phyloP scores from a whole-genome alignment of 2,113 vertebrate species.

The Protomyctophum bolini region DNA sequence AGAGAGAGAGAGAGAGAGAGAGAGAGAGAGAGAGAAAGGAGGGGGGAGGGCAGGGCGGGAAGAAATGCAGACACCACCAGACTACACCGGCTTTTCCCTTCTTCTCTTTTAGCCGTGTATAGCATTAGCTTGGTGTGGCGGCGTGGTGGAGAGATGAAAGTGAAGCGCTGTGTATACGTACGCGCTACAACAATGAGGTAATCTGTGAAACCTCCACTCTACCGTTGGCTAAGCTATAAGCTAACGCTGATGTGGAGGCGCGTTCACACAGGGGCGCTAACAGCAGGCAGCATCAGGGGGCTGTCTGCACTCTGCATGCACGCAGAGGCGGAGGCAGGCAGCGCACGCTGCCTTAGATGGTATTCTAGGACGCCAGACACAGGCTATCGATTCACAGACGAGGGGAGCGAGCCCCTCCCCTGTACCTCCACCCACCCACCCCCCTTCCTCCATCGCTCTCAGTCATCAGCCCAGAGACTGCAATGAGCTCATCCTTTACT shows the following conservation, averaged over 20 bases:
- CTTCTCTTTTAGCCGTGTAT: conserved; percentile 17
- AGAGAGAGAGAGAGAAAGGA: conserved; percentile 23
- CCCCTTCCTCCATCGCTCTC: conserved; percentile 37
- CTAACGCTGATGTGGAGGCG: background rate
- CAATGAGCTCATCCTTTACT: conserved; percentile 75
- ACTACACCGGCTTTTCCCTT: conserved; percentile 40
- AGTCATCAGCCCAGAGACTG: conserved; percentile 72
- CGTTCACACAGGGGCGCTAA: background rate
- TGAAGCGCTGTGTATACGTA: background rate
- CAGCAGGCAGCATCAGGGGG: background rate
- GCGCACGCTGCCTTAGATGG: conserved; percentile 30
- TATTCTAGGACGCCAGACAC: conserved; percentile 46
- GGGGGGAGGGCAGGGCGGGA: conserved; percentile 13
- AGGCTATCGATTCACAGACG: conserved; percentile 66
- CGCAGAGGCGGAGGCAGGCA: conserved; percentile 6
- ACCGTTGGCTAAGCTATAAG: background rate
- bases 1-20: conserved; percentile 24
- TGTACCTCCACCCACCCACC: conserved; percentile 2
- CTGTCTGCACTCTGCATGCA: too few relatives aligned
- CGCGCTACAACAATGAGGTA: background rate
- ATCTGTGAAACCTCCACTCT: background rate
- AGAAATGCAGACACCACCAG: conserved; percentile 37
- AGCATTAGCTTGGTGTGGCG: background rate
- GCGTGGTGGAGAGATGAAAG: background rate
- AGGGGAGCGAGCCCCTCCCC: conserved; percentile 48